Percentiles rank a stretch among this genome's conserved stretches.
These are phyloP conservation scores for Percina caprodes DNA, from an alignment of 2,113 vertebrate genomes.

Conservation along the genomic window DNA sequence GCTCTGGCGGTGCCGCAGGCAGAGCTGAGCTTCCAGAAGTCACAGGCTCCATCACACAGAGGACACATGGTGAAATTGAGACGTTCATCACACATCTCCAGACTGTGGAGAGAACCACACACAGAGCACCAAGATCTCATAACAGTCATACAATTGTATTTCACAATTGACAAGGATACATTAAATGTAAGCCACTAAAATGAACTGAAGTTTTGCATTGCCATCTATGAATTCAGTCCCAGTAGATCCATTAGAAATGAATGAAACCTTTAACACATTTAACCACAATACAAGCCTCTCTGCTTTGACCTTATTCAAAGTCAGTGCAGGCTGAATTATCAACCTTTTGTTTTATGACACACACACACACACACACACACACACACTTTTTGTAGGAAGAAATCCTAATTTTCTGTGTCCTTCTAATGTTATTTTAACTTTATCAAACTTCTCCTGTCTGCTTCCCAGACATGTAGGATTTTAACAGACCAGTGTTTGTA, in stretches of 20 bases:
- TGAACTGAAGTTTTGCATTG: neutral
- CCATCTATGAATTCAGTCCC: neutral
- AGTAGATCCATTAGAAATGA: conserved; percentile 40
- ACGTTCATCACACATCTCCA: conserved; percentile 93
- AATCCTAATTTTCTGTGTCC: conserved; percentile 25
- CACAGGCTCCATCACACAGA: conserved; percentile 94
- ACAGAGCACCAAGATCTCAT: neutral
- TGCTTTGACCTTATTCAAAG: conserved; percentile 57
- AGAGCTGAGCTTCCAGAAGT: conserved; percentile 95
- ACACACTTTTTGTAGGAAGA: conserved; percentile 15
- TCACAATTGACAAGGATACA: neutral
- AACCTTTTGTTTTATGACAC: conserved; percentile 21
- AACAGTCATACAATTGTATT: neutral
- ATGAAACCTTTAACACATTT: conserved; percentile 49
- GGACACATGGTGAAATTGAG: conserved; percentile 98
- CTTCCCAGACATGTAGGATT: neutral
- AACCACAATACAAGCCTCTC: conserved; percentile 35
- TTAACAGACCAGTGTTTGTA: neutral
- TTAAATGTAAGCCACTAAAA: neutral
- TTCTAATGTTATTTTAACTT: neutral
- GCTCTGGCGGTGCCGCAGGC: conserved; percentile 93
- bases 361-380: conserved; percentile 42
- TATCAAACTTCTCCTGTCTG: neutral
- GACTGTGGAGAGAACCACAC: conserved; percentile 75
- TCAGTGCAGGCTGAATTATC: conserved; percentile 61